phyloP scores from a whole-genome alignment of 2,113 vertebrate species.

The Excalfactoria chinensis region DNA sequence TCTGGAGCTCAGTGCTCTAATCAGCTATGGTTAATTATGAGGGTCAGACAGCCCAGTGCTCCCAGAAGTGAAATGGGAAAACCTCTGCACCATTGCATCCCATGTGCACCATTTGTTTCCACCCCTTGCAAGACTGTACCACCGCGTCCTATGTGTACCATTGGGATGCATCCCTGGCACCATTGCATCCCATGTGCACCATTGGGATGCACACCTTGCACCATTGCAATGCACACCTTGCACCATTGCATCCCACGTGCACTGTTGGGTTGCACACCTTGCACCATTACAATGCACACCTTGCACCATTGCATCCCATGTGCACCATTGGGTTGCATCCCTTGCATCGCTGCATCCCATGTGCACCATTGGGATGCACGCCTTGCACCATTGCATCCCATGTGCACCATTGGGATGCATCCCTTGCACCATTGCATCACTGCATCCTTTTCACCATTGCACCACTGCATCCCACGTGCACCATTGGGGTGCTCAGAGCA shows the following conservation, averaged over 20 bases:
- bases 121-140: not conserved
- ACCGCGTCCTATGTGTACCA: not conserved
- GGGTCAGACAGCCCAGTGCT: not conserved
- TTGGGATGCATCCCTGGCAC: not conserved
- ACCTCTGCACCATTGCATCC: too few relatives aligned
- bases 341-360: not conserved
- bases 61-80: not conserved
- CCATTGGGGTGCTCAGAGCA: not conserved
- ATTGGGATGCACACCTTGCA: not conserved
- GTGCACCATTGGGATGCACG: not conserved
- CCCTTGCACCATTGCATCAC: not conserved
- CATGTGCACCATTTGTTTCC: too few relatives aligned
- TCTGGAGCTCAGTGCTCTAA: not conserved
- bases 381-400: too few relatives aligned
- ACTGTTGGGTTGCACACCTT: too few relatives aligned
- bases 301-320: too few relatives aligned
- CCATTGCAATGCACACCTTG: not conserved
- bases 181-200: too few relatives aligned
- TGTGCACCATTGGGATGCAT: not conserved
- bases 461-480: too few relatives aligned
- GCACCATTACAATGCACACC: too few relatives aligned
- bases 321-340: not conserved
- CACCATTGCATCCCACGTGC: not conserved
- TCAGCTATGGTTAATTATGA: slow-evolving; percentile 35
- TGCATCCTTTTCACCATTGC: not conserved